Percentiles rank a stretch among this genome's conserved stretches.
These are phyloP conservation scores for Cremastinae sp. DNA, from an alignment of 2,888 invertebrate species.

Conservation along the genomic window DNA sequence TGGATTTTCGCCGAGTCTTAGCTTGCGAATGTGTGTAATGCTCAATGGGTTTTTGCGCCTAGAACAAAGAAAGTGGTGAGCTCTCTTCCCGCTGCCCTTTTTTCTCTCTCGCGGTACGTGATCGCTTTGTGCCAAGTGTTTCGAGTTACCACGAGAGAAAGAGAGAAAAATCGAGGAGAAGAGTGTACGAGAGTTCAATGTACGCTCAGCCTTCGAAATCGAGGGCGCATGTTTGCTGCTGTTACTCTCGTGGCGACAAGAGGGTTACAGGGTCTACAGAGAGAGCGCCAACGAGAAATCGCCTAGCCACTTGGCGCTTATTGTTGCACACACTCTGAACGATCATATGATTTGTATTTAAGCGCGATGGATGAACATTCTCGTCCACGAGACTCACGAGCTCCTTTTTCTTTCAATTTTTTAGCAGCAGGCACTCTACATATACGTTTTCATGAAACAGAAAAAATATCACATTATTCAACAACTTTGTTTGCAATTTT, in stretches of 20 bases:
- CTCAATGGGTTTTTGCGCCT: not conserved
- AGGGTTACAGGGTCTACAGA: slow-evolving; percentile 60
- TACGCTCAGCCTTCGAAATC: slow-evolving; percentile 65
- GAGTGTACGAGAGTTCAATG: slow-evolving; percentile 47
- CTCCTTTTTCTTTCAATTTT: slow-evolving; percentile 18
- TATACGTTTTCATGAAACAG: not conserved
- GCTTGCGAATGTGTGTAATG: slow-evolving; percentile 8
- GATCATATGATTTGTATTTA: slow-evolving; percentile 19
- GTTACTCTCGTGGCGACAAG: slow-evolving; percentile 43
- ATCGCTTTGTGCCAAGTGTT: slow-evolving; percentile 16
- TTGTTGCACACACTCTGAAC: slow-evolving; percentile 27
- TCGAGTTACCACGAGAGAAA: not conserved
- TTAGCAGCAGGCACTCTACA: not conserved
- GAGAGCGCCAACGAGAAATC: slow-evolving; percentile 49
- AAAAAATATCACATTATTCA: no score
- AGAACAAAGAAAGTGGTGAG: slow-evolving; percentile 47
- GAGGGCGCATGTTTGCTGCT: slow-evolving; percentile 58
- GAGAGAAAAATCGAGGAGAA: slow-evolving; percentile 27
- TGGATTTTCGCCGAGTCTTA: slow-evolving; percentile 20
- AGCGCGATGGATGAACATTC: slow-evolving; percentile 10
- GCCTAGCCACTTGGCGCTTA: slow-evolving; percentile 12
- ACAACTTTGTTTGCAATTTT: no score
- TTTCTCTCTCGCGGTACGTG: slow-evolving; percentile 5
- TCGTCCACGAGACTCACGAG: slow-evolving; percentile 28
- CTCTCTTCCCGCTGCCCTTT: not conserved